A percentile compares a stretch with the other conserved stretches of the same genome.
Evolutionary conservation across 2,797 vertebrate species (phyloP).

Genomic region (Clarias pachynema): DNA sequence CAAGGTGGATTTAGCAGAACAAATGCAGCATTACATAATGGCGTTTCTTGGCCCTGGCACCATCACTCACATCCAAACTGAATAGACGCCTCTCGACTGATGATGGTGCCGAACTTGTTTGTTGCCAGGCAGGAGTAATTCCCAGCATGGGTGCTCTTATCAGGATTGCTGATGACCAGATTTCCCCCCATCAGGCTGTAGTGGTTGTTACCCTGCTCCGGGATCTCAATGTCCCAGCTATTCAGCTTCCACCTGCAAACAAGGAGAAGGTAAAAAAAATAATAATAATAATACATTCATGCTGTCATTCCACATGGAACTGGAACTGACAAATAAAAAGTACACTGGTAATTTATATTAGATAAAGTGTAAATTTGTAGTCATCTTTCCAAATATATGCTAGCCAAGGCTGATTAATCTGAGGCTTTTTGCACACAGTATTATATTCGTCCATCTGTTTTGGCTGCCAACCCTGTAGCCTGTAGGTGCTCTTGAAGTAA

Average conservation of each 20-base stretch:
- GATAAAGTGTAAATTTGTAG: neutral
- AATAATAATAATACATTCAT: neutral
- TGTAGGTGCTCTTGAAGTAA: conserved; percentile 21
- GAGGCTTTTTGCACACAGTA: neutral
- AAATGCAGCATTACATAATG: conserved; percentile 9
- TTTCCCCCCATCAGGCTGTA: conserved; percentile 89
- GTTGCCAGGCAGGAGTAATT: conserved; percentile 87
- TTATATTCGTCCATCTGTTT: conserved; percentile 19
- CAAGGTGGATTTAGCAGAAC: neutral
- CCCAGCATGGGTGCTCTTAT: conserved; percentile 84
- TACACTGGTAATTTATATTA: neutral
- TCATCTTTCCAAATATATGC: neutral
- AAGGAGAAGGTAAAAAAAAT: neutral
- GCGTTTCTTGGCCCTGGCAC: neutral
- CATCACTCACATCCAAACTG: conserved; percentile 91
- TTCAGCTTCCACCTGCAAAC: conserved; percentile 86
- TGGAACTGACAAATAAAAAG: neutral
- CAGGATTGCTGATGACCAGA: conserved; percentile 87
- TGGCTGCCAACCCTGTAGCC: conserved; percentile 13
- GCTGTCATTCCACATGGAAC: neutral
- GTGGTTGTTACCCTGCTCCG: conserved; percentile 74
- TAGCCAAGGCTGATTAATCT: neutral
- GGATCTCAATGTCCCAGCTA: conserved; percentile 79
- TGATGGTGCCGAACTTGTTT: conserved; percentile 84
- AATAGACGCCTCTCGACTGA: conserved; percentile 86